These are phyloP conservation scores for Leptoteleia sp. DNA, from an alignment of 1,140 invertebrate species.

Conservation along the genomic window DNA sequence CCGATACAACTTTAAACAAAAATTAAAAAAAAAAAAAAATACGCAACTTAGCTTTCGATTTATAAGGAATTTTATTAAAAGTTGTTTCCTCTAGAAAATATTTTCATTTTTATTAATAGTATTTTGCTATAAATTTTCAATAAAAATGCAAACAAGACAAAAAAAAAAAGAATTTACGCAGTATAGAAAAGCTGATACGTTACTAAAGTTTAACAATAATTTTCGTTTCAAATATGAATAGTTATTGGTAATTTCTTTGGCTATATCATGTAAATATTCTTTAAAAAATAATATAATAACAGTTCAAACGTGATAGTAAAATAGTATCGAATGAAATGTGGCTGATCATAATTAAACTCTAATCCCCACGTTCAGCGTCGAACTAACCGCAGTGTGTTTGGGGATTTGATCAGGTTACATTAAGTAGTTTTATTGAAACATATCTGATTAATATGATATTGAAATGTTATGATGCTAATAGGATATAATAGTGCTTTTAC, in stretches of 20 bases:
- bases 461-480: constrained; percentile 41
- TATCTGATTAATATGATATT: constrained; percentile 37
- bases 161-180: neutral
- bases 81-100: too few species aligned
- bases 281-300: too few species aligned
- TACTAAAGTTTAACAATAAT: too few species aligned
- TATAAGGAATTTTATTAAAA: too few species aligned
- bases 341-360: constrained; percentile 4
- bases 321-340: neutral
- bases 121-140: neutral
- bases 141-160: too few species aligned
- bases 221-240: too few species aligned
- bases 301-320: too few species aligned
- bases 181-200: neutral
- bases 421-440: constrained; percentile 36
- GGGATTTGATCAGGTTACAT: constrained; percentile 35
- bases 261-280: too few species aligned
- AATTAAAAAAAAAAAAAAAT: too few species aligned
- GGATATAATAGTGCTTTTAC: constrained; percentile 8
- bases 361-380: neutral
- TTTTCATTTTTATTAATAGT: neutral
- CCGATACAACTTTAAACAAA: too few species aligned
- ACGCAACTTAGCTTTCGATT: too few species aligned
- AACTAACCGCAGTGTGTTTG: constrained; percentile 22
- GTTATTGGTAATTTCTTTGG: too few species aligned